These are phyloP conservation scores for Griposia aprilina DNA, from an alignment of 2,888 invertebrate species.

Conservation along the genomic window DNA sequence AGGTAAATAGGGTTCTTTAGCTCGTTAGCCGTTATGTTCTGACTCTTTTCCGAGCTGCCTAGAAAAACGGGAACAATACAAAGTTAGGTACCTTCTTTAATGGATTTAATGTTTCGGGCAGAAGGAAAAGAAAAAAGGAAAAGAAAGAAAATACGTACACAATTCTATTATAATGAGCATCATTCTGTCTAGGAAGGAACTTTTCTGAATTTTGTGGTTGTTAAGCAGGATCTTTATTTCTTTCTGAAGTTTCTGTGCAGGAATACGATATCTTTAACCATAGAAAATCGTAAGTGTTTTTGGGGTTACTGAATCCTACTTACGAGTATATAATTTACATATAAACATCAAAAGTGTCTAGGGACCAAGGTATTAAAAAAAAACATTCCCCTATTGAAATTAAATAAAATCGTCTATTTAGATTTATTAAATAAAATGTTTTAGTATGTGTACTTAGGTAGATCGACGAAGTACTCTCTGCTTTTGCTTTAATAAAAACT, in stretches of 20 bases:
- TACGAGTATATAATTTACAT: too few species aligned
- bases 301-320: not conserved
- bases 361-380: too few species aligned
- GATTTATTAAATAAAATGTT: too few species aligned
- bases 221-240: not conserved
- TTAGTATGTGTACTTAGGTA: too few species aligned
- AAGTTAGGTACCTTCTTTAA: constrained; percentile 15
- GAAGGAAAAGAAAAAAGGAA: not conserved
- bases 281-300: not conserved
- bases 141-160: not conserved
- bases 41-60: constrained; percentile 34
- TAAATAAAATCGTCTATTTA: too few species aligned
- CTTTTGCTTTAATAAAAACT: too few species aligned
- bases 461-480: too few species aligned
- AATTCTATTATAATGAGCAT: constrained; percentile 34
- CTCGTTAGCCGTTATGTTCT: constrained; percentile 54
- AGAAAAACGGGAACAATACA: constrained; percentile 50
- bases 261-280: not conserved
- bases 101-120: constrained; percentile 39
- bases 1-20: constrained; percentile 53
- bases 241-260: not conserved
- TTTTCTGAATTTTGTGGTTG: not conserved
- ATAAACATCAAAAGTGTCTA: too few species aligned
- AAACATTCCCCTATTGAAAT: too few species aligned
- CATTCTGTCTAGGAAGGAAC: not conserved